A percentile compares a stretch with the other conserved stretches of the same genome.
phyloP scores from a whole-genome alignment of 2,888 invertebrate species.

The Heliconius sara region DNA sequence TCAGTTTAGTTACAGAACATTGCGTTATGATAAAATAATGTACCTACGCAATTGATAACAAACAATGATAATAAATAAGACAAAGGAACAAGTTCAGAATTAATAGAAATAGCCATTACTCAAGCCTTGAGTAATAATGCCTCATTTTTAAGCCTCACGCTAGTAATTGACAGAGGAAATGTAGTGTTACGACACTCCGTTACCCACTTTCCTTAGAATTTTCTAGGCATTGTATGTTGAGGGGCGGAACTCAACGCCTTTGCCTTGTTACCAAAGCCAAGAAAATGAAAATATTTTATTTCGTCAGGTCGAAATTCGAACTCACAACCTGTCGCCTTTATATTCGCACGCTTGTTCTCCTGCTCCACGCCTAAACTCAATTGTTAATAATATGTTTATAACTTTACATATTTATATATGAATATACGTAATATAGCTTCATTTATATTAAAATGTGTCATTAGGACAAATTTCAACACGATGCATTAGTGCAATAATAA shows the following conservation, averaged over 20 bases:
- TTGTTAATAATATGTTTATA: background rate
- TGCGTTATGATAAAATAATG: background rate
- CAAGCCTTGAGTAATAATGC: background rate
- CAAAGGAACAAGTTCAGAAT: slow-evolving; percentile 18
- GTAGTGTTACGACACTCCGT: background rate
- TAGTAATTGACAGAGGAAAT: background rate
- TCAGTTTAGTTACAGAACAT: slow-evolving; percentile 1
- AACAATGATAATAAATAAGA: slow-evolving; percentile 5
- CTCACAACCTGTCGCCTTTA: background rate
- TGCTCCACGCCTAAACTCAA: no score
- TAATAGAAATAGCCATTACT: background rate
- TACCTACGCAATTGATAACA: slow-evolving; percentile 11
- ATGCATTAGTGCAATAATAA: background rate
- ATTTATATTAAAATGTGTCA: background rate
- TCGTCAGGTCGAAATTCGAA: background rate
- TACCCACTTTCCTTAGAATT: background rate
- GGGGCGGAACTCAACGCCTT: no score
- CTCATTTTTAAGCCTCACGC: background rate
- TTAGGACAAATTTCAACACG: background rate
- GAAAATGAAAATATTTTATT: background rate
- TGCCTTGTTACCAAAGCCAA: background rate
- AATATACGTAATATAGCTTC: background rate
- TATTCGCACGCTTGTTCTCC: background rate
- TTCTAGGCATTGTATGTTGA: no score
- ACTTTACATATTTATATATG: background rate